phyloP scores from a whole-genome alignment of 92 coral and sea anemone species.

The Virgularia gustaviana region DNA sequence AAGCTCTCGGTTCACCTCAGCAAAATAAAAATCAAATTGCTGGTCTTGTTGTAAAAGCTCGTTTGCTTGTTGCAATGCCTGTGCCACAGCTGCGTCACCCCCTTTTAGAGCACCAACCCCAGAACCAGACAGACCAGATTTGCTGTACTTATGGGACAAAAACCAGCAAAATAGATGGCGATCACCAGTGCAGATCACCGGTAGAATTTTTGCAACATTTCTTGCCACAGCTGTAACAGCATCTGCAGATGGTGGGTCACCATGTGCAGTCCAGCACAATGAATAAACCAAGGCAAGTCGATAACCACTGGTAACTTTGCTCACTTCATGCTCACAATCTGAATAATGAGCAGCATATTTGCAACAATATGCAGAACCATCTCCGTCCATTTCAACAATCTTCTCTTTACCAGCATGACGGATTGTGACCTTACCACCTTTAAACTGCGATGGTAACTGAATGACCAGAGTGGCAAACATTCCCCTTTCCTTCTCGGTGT shows the following conservation, averaged over 20 bases:
- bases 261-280: constrained; percentile 40
- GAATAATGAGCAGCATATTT: constrained; percentile 46
- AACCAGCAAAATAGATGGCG: constrained; percentile 16
- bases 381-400: constrained; percentile 13
- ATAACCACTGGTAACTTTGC: constrained; percentile 41
- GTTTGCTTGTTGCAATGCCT: constrained; percentile 32
- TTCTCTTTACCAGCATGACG: constrained; percentile 35
- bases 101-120: constrained; percentile 45
- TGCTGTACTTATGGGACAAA: constrained; percentile 35
- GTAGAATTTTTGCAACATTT: constrained; percentile 2
- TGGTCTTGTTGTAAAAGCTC: constrained; percentile 16
- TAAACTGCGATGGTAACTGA: constrained; percentile 41
- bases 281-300: constrained; percentile 48
- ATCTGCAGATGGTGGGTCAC: constrained; percentile 37
- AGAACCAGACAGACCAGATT: constrained; percentile 1
- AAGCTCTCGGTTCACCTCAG: constrained; percentile 1
- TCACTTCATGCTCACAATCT: constrained; percentile 50
- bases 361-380: constrained; percentile 29
- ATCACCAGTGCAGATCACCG: constrained; percentile 1
- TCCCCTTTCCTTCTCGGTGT: constrained; percentile 35
- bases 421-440: constrained; percentile 41
- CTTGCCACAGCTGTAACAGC: neutral
- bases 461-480: constrained; percentile 48
- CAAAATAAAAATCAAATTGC: constrained; percentile 24
- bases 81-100: constrained; percentile 22